Conservation (phyloP, 2,113 vertebrate genomes). For the Vulpes lagopus region DNA sequence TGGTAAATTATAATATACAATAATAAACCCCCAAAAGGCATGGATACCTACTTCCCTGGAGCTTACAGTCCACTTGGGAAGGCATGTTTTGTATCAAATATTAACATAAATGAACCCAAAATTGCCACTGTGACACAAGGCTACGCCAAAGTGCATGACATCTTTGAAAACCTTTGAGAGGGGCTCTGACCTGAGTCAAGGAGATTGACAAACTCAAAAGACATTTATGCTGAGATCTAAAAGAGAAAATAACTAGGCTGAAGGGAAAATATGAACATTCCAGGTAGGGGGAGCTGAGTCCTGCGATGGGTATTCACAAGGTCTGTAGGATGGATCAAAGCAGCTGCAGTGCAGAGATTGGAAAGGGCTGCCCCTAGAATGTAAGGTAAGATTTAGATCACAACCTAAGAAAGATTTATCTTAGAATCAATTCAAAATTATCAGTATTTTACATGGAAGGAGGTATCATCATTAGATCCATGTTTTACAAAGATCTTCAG, state of each 20-base stretch:
- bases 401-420: neutral
- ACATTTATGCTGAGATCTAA: neutral
- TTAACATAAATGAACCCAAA: neutral
- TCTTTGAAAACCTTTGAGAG: neutral
- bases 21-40: neutral
- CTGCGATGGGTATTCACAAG: neutral
- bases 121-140: neutral
- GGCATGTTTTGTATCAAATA: neutral
- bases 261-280: neutral
- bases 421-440: neutral
- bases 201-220: neutral
- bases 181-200: neutral
- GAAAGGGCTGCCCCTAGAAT: neutral
- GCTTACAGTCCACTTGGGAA: neutral
- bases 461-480: neutral
- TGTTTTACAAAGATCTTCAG: neutral
- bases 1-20: neutral
- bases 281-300: neutral
- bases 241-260: neutral
- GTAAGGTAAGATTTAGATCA: neutral
- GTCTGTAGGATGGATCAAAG: neutral
- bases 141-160: neutral
- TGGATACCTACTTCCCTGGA: neutral
- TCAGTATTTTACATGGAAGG: neutral
- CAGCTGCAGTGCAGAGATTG: neutral